Conservation (phyloP, 2,888 invertebrate species). For the Machimus rusticus region DNA sequence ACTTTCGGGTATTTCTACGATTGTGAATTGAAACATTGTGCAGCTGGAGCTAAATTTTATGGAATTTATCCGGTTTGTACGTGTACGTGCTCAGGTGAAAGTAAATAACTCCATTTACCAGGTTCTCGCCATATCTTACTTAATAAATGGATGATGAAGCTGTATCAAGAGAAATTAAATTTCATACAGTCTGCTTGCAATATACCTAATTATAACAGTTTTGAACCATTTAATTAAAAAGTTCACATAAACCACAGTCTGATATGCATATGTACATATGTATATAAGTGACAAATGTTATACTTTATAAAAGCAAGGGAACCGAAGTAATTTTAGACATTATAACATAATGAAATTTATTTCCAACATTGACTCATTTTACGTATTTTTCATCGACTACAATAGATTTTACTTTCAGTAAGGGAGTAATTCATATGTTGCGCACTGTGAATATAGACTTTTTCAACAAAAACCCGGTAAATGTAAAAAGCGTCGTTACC, state of each 20-base stretch:
- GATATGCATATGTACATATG: no score
- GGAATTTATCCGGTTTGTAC: not conserved
- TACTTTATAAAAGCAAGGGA: no score
- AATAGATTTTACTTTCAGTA: no score
- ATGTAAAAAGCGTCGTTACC: no score
- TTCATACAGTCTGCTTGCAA: not conserved
- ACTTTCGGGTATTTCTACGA: slow-evolving; percentile 7
- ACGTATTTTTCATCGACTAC: no score
- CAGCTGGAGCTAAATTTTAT: not conserved
- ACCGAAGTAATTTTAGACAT: not conserved
- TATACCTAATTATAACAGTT: not conserved
- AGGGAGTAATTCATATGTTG: no score
- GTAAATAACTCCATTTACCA: not conserved
- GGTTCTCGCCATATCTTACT: not conserved
- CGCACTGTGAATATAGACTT: no score
- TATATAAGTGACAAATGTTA: no score
- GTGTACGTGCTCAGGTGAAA: not conserved
- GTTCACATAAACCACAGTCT: not conserved
- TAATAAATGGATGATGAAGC: slow-evolving; percentile 11
- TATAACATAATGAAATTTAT: no score
- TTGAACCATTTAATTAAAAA: not conserved
- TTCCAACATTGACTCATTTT: no score
- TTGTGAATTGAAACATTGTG: slow-evolving; percentile 13
- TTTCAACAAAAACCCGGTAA: no score
- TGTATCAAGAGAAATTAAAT: not conserved